Conservation (phyloP, 2,888 invertebrate genomes). For the Siphlonurus alternatus region DNA sequence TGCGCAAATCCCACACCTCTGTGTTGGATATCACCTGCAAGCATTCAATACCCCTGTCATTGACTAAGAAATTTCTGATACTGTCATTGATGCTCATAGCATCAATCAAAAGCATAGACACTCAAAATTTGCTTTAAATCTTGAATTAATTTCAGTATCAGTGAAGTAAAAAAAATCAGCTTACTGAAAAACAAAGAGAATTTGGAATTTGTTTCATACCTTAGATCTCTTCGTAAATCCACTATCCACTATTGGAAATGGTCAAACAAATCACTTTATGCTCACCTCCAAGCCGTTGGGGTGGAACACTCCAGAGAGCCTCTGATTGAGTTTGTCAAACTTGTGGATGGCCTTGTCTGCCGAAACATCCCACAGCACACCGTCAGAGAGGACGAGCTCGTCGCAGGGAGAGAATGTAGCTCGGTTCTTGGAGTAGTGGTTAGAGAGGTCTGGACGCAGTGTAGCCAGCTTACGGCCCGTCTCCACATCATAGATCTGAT, state of each 20-base stretch:
- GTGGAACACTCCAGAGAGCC: conserved; percentile 89
- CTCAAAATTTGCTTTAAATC: no score
- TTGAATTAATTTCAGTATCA: no score
- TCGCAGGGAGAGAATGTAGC: conserved; percentile 91
- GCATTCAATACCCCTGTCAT: no score
- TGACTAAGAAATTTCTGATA: no score
- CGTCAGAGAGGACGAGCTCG: conserved; percentile 87
- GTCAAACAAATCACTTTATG: no score
- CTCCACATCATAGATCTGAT: conserved; percentile 71
- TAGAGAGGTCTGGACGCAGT: conserved; percentile 65
- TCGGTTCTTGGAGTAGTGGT: conserved; percentile 83
- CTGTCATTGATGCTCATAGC: no score
- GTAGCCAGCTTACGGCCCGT: conserved; percentile 58
- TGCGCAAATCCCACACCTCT: conserved; percentile 95
- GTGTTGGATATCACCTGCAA: conserved; percentile 90
- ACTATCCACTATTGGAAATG: no score
- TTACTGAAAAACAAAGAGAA: no score
- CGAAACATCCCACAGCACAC: conserved; percentile 86
- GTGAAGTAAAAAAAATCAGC: no score
- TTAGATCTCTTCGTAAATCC: no score
- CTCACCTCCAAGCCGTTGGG: conserved; percentile 81
- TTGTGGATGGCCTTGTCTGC: conserved; percentile 82
- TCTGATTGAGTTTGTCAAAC: conserved; percentile 93
- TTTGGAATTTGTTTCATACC: no score
- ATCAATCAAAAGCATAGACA: no score